A percentile compares a stretch with the other conserved stretches of the same genome.
phyloP scores from a whole-genome alignment of 1,140 invertebrate genomes.

The Eurosta solidaginis region DNA sequence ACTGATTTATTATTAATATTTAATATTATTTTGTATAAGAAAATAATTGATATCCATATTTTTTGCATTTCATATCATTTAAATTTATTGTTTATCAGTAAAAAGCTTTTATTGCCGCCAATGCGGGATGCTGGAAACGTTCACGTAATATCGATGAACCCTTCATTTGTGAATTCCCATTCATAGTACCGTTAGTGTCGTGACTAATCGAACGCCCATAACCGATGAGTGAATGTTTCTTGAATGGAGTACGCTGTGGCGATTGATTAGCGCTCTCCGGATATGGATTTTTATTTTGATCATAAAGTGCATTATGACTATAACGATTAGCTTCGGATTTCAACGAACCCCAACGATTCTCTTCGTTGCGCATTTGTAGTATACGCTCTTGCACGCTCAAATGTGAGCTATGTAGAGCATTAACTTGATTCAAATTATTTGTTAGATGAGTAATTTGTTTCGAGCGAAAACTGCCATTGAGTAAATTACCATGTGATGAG shows the following conservation, averaged over 20 bases:
- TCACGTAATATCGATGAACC: constrained; percentile 54
- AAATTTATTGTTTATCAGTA: constrained; percentile 24
- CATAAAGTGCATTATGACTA: constrained; percentile 47
- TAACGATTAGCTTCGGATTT: constrained; percentile 51
- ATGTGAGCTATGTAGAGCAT: constrained; percentile 49
- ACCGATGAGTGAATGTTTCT: constrained; percentile 35
- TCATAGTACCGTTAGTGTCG: constrained; percentile 42
- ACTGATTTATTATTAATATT: too few relatives aligned
- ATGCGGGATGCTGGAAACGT: constrained; percentile 55
- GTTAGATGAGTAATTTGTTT: constrained; percentile 50
- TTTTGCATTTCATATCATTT: too few relatives aligned
- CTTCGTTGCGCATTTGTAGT: constrained; percentile 56
- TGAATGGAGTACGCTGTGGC: constrained; percentile 53
- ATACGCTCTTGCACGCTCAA: constrained; percentile 57
- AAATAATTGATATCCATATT: neutral
- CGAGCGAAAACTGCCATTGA: constrained; percentile 54
- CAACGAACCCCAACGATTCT: constrained; percentile 54
- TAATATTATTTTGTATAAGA: neutral
- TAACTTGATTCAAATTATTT: constrained; percentile 56
- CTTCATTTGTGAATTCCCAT: constrained; percentile 42
- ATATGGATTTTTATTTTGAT: constrained; percentile 59
- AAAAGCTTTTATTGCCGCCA: constrained; percentile 49
- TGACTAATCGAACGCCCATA: constrained; percentile 26
- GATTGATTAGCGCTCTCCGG: constrained; percentile 55
- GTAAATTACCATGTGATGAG: constrained; percentile 52